A percentile compares a stretch with the other conserved stretches of the same genome.
These are phyloP conservation scores for Aviceda subcristata DNA, from an alignment of 2,113 vertebrate genomes.

Conservation along the genomic window DNA sequence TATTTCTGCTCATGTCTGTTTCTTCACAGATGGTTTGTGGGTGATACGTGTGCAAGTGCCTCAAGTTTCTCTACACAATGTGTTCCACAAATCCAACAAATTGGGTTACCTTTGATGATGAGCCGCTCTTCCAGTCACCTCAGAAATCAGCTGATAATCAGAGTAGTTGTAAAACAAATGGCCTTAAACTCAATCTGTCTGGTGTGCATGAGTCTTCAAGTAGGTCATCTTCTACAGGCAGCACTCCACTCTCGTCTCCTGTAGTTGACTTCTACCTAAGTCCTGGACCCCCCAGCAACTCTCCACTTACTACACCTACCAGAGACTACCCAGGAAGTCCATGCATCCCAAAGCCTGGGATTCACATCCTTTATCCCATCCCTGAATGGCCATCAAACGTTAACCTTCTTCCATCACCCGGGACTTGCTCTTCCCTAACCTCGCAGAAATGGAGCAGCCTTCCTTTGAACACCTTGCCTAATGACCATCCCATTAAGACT, in stretches of 20 bases:
- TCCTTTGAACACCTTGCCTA: neutral
- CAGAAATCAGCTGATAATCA: constrained; percentile 74
- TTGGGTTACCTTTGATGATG: constrained; percentile 97
- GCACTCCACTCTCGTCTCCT: constrained; percentile 84
- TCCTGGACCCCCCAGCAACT: constrained; percentile 85
- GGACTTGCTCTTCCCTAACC: constrained; percentile 23
- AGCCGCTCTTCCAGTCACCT: constrained; percentile 78
- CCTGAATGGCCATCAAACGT: constrained; percentile 62
- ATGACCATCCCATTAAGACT: neutral
- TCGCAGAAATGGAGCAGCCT: neutral
- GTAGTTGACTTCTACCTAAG: constrained; percentile 81
- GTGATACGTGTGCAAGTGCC: neutral
- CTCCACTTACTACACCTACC: constrained; percentile 87
- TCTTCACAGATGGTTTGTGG: constrained; percentile 36
- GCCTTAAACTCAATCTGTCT: constrained; percentile 85
- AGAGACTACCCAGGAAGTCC: constrained; percentile 75
- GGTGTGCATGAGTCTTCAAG: constrained; percentile 78
- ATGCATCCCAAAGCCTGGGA: constrained; percentile 70
- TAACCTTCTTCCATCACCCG: constrained; percentile 38
- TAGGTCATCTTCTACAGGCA: constrained; percentile 70
- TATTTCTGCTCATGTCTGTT: neutral
- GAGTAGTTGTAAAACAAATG: constrained; percentile 82
- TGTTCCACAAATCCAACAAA: constrained; percentile 89
- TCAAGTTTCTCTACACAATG: constrained; percentile 72
- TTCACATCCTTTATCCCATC: constrained; percentile 74